Conservation (phyloP, 1,140 invertebrate species). For the Stratiolaelaps scimitus region DNA sequence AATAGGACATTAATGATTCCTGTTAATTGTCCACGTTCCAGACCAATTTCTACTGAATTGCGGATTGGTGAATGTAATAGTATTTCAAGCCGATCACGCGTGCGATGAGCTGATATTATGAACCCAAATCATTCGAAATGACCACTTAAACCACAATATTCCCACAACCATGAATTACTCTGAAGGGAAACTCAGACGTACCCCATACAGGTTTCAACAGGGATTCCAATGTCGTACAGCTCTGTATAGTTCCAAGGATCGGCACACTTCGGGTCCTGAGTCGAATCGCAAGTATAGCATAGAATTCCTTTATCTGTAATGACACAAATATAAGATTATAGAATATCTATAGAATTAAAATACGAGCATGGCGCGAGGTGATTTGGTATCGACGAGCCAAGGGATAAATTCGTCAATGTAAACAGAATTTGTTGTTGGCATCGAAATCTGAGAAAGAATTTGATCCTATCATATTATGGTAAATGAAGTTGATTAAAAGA, state of each 20-base stretch:
- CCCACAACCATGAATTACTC: no score
- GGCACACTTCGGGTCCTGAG: slow-evolving; percentile 69
- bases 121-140: no score
- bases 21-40: no score
- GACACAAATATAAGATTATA: background rate
- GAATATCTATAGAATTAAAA: background rate
- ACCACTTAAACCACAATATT: no score
- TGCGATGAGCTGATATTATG: no score
- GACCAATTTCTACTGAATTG: no score
- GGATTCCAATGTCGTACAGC: slow-evolving; percentile 48
- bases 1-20: no score
- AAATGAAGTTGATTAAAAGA: background rate
- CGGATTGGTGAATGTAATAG: no score
- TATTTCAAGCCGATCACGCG: no score
- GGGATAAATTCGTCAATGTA: no score
- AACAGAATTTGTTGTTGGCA: no score
- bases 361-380: background rate
- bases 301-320: slow-evolving; percentile 32
- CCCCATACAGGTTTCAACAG: slow-evolving; percentile 25
- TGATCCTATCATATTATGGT: background rate
- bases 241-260: slow-evolving; percentile 86
- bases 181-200: slow-evolving; percentile 27
- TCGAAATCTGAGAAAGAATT: background rate
- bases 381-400: no score
- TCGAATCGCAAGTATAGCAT: slow-evolving; percentile 84